These are phyloP conservation scores for Stegostoma tigrinum DNA, from an alignment of 2,113 vertebrate genomes.

Conservation along the genomic window DNA sequence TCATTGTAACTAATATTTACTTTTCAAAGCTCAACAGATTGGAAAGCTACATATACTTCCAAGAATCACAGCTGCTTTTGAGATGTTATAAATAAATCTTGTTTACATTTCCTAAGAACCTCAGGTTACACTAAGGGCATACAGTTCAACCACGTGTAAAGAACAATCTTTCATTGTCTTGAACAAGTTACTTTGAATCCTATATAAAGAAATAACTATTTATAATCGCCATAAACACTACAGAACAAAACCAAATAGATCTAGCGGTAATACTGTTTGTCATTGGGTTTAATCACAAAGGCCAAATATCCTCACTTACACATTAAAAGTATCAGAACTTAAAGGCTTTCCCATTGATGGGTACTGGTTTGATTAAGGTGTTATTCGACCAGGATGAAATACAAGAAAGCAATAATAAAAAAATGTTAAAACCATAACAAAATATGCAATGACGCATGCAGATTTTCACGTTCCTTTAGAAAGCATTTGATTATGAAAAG, in stretches of 20 bases:
- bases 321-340: neutral
- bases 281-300: neutral
- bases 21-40: neutral
- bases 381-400: neutral
- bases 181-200: neutral
- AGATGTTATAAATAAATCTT: neutral
- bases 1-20: neutral
- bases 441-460: neutral
- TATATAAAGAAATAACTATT: neutral
- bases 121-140: neutral
- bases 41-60: neutral
- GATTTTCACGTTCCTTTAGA: neutral
- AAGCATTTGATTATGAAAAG: neutral
- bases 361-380: neutral
- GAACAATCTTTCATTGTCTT: neutral
- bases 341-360: neutral
- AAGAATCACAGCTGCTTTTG: neutral
- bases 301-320: neutral
- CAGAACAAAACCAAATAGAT: neutral
- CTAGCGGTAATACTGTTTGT: neutral
- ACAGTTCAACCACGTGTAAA: neutral
- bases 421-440: neutral
- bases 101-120: neutral
- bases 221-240: neutral
- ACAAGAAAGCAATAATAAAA: neutral